These are phyloP conservation scores for Eurypyga helias DNA, from an alignment of 2,113 vertebrate genomes.

Conservation along the genomic window DNA sequence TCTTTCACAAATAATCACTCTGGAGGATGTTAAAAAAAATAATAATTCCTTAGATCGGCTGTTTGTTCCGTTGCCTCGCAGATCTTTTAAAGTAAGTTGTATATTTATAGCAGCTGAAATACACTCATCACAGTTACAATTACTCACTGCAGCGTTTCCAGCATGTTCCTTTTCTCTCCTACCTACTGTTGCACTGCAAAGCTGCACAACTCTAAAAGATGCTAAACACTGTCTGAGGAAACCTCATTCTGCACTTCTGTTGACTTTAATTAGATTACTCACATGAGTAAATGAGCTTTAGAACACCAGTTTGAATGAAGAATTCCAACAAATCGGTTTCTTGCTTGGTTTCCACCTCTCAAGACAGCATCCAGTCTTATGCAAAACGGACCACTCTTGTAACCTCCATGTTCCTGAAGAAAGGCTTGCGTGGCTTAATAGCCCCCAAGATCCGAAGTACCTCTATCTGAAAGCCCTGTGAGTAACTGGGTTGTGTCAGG, in stretches of 20 bases:
- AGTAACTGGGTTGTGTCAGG: neutral
- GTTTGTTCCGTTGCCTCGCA: neutral
- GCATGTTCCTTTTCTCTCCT: neutral
- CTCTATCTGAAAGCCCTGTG: neutral
- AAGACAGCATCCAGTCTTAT: neutral
- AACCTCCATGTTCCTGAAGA: neutral
- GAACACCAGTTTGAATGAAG: neutral
- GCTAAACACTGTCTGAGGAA: neutral
- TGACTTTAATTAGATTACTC: neutral
- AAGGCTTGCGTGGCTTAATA: fast-evolving
- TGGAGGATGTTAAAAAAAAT: neutral
- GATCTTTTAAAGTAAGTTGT: neutral
- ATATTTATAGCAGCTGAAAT: neutral
- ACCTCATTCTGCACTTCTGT: neutral
- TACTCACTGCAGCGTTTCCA: neutral
- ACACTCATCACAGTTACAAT: neutral
- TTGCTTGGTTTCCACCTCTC: neutral
- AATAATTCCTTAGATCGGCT: neutral
- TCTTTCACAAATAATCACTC: neutral
- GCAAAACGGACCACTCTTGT: fast-evolving
- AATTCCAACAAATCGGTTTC: neutral
- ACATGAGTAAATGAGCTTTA: neutral
- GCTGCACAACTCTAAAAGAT: neutral
- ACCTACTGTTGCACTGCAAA: neutral
- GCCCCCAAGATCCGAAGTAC: neutral